Evolutionary conservation across 1,140 invertebrate genomes (phyloP).

Genomic region (Drosophila sechellia): DNA sequence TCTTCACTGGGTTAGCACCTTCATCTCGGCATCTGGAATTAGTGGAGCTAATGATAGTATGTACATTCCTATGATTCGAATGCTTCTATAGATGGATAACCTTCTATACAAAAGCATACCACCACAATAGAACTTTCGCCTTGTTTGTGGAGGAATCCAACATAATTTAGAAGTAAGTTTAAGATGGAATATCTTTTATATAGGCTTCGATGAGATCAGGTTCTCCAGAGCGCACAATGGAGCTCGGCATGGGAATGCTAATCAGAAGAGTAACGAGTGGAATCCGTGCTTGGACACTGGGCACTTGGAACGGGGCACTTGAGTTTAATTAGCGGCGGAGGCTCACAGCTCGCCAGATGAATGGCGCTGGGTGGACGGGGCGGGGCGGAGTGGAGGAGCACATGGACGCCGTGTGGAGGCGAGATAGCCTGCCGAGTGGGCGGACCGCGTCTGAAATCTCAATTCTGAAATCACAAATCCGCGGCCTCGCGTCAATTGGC

Average conservation of each 20-base stretch:
- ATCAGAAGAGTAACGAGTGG: constrained; percentile 42
- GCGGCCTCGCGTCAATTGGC: constrained; percentile 67
- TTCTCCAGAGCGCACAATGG: constrained; percentile 19
- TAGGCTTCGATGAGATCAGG: neutral
- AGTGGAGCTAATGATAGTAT: no score
- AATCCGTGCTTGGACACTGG: no score
- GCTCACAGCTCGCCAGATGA: constrained; percentile 8
- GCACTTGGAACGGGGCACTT: constrained; percentile 23
- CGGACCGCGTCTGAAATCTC: constrained; percentile 25
- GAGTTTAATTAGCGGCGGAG: constrained; percentile 48
- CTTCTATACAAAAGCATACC: no score
- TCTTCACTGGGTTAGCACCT: constrained; percentile 32
- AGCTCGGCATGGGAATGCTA: constrained; percentile 40
- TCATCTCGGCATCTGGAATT: constrained; percentile 59
- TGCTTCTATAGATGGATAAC: no score
- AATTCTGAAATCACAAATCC: constrained; percentile 4
- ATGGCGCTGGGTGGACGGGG: neutral
- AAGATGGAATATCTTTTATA: neutral
- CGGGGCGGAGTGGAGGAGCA: constrained; percentile 1
- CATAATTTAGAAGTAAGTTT: neutral
- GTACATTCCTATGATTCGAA: no score
- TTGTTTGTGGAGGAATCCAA: no score
- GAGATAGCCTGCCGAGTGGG: constrained; percentile 52
- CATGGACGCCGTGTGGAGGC: constrained; percentile 9
- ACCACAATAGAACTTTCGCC: no score